Base-by-base conservation (phyloP, 2,888 invertebrate genomes). In the Tanypteryx hageni region DNA sequence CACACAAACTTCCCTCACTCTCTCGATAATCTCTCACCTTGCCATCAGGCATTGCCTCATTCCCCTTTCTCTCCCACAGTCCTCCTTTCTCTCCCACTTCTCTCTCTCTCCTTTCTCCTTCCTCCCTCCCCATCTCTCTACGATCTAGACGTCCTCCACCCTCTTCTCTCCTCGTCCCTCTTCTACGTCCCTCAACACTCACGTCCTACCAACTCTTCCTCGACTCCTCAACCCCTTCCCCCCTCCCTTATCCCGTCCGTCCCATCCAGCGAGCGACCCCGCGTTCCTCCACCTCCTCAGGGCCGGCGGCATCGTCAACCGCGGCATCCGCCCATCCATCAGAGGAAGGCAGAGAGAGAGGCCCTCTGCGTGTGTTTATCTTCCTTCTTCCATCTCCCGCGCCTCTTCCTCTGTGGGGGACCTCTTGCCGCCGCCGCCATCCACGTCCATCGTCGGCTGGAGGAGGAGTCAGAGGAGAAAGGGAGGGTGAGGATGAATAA, bases 341-440 rank as follows among this genome's bases (percentile, higher is more conserved):
- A 86, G 86, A 27, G 59, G 31, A 13, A n/a, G 44, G 10, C 18
- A 44, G 82, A 44, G 56, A 22, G 59, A 27, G 58, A 27, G 61
- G 31, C 27, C 31, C 86, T 61, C 59, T 31, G 59, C 59, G 86
- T 61, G 86, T 86, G 86, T 86, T 86, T 86, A 86, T 86, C 86
- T 86, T 86, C 16, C 61, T 86, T 57, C 86, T 86, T 86, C 86
- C 59, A 86, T 86, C 86, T 86, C 31, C 86, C 58, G 86, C 86
- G 86, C 86, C 86, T 86, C 58, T 59, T 86, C 86, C 86, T 86
- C 86, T 86, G 86, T 86, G 86, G 61, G 86, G 59, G 86, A 86
- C 86, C 86, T 86, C 59, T 16, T 59, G 86, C 86, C 85, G 85
- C 85, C 59, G 86, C 86, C 86, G 85, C 13, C 59, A 59, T 59